A percentile compares a stretch with the other conserved stretches of the same genome.
These are phyloP conservation scores for Melanerpes formicivorus DNA, from an alignment of 2,113 vertebrate species.

Conservation along the genomic window DNA sequence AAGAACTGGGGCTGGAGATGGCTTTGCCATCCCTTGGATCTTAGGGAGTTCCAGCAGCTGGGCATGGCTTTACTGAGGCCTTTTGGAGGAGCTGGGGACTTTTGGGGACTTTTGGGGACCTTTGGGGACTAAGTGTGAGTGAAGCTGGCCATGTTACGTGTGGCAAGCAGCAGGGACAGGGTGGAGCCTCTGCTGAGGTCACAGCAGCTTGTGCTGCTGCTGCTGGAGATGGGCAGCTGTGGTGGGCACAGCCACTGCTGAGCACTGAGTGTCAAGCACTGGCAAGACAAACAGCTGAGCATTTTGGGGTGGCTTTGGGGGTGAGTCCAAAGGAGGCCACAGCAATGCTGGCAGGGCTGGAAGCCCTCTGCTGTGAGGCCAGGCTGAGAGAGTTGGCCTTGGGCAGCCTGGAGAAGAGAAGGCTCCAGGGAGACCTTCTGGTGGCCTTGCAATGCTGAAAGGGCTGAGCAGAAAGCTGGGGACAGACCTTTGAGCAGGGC, in stretches of 20 bases:
- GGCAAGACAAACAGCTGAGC: background rate
- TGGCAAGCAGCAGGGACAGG: accelerated
- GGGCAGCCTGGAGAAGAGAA: too few species aligned
- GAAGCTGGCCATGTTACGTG: background rate
- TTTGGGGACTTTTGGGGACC: too few species aligned
- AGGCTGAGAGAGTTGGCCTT: too few species aligned
- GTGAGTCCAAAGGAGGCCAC: too few species aligned
- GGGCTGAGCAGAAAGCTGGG: too few species aligned
- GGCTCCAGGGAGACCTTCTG: too few species aligned
- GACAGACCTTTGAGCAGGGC: too few species aligned
- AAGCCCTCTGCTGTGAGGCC: too few species aligned
- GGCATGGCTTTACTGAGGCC: background rate
- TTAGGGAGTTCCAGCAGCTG: background rate
- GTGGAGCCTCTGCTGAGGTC: background rate
- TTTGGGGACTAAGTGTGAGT: background rate
- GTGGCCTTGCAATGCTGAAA: too few species aligned
- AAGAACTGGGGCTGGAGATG: background rate
- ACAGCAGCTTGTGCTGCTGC: background rate
- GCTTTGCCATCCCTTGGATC: accelerated
- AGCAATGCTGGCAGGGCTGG: too few species aligned
- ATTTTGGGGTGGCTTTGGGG: background rate
- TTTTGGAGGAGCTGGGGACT: background rate
- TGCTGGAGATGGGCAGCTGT: background rate
- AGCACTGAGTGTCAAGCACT: accelerated
- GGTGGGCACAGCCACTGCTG: background rate